Base-by-base conservation (phyloP, 2,113 vertebrate species). In the Scolopax mira region DNA sequence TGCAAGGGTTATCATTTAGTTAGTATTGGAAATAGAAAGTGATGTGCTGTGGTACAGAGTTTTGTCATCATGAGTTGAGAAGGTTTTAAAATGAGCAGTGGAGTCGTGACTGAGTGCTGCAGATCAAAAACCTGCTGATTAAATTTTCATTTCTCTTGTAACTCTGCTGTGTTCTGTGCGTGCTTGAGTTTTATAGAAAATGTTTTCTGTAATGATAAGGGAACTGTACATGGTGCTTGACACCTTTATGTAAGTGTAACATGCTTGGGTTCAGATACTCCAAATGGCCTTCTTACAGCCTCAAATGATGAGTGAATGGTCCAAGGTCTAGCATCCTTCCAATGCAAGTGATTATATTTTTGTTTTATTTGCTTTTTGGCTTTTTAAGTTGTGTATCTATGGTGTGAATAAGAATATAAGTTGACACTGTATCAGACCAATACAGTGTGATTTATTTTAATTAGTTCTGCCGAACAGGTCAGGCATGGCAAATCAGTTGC, bases 41-140 rank as follows among this genome's bases (percentile, higher is more conserved):
- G 19, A 58, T 78, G 42, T 74, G 25, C 44, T 88, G 27, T 73
- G 31, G 41, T 70, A 12, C 4, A 2, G 24, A 73, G 23, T 67
- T 88, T 55, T 80, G 51, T 58, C 46, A 42, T 79, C 62, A 15
- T 51, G 24, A 51, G 10, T 16, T 66, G 54, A 70, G 37, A 27
- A 67, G n/a, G 3, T 46, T 85, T 91, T 88, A 42, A 61, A 51
- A 77, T 0, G 0, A 73, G 60, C 0, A 0, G 6, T 58, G 37
- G 33, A 86, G 30, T 85, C 1, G 0, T 88, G 62, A 79, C 61
- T 37, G 15, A 57, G 21, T 64, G 55, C 39, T 66, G 37, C 55
- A 74, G 60, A 44, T 61, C 28, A 79, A 75, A 84, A 70, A 67
- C 9, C 18, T 79, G 13, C 11, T 77, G 30, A 64, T 70, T 46